These are phyloP conservation scores for Diogma glabrata DNA, from an alignment of 2,888 invertebrate species.

Conservation along the genomic window DNA sequence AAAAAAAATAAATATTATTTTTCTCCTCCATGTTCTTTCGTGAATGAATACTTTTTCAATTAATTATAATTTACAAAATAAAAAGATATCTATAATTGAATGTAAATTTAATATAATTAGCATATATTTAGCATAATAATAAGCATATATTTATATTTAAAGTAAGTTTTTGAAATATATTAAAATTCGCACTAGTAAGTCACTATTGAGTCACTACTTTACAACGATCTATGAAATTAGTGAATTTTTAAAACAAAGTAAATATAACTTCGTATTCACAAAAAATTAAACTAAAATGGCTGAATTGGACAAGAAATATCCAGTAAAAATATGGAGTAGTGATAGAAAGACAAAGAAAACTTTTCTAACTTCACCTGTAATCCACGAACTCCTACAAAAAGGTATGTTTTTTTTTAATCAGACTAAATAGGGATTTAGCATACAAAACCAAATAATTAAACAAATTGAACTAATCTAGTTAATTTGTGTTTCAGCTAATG, in stretches of 20 bases:
- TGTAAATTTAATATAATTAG: too few relatives aligned
- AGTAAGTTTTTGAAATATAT: too few relatives aligned
- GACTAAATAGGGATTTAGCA: not conserved
- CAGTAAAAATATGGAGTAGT: not conserved
- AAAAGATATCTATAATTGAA: too few relatives aligned
- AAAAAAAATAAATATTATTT: too few relatives aligned
- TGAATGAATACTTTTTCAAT: too few relatives aligned
- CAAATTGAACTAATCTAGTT: not conserved
- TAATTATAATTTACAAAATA: too few relatives aligned
- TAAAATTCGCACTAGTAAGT: too few relatives aligned
- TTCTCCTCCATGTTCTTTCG: too few relatives aligned
- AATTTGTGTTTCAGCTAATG: not conserved
- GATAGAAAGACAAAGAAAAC: not conserved
- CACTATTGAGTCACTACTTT: not conserved
- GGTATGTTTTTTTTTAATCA: not conserved
- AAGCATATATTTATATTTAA: too few relatives aligned
- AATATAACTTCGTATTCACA: not conserved
- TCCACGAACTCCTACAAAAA: not conserved
- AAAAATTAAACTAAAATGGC: too few relatives aligned
- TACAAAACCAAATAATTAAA: not conserved
- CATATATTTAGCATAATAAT: too few relatives aligned
- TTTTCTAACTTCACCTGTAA: not conserved
- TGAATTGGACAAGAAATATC: not conserved
- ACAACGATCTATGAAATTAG: not conserved
- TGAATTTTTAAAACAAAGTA: not conserved